Evolutionary conservation across 2,113 vertebrate genomes (phyloP), one percentile per base, ranked within the genome.

Genomic region (Dermatemys mawii): DNA sequence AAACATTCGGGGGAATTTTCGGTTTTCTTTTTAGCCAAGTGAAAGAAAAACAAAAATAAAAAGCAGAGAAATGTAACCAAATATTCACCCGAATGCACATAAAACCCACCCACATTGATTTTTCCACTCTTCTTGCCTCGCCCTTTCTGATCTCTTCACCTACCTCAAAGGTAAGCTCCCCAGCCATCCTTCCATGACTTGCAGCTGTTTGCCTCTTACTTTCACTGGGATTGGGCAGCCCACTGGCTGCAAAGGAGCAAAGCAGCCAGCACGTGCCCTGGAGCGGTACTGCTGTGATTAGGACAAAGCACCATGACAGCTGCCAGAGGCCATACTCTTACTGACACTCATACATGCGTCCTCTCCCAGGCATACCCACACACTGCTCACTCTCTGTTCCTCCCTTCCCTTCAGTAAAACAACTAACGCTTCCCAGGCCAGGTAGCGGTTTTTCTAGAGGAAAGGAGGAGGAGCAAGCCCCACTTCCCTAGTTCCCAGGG

Each of bases 241-340:
- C 10, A 32, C 4, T 4, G 46, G 53, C 75, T 48, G 10, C 0
- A 51, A 60, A 0, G 0, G 86, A 63, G 73, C 0, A 2, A 41
- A 70, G 26, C 29, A 4, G 50, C n/a, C 19, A 46, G 76, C 32
- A 83, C 19, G 6, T 24, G 73, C 24, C 12, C 38, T 46, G 11
- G 21, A 27, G 73, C 75, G 32, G 44, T 11, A 22, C 29, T 85
- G 70, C 60, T 81, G 16, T 76, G 11, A 3, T 51, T 46, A 57
- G 84, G 92, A 83, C 24, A 83, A 0, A 0, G 76, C 29, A 78
- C 6, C 32, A n/a, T 0, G 0, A 44, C 35, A 81, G 38, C 2
- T 29, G 19, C 21, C 13, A 75, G 21, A 89, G 16, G 16, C 38
- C n/a, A 54, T 3, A 60, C 70, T 5, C 0, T 2, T 44, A 19